phyloP scores from a whole-genome alignment of 2,797 vertebrate genomes.

The Macrochelys suwanniensis region DNA sequence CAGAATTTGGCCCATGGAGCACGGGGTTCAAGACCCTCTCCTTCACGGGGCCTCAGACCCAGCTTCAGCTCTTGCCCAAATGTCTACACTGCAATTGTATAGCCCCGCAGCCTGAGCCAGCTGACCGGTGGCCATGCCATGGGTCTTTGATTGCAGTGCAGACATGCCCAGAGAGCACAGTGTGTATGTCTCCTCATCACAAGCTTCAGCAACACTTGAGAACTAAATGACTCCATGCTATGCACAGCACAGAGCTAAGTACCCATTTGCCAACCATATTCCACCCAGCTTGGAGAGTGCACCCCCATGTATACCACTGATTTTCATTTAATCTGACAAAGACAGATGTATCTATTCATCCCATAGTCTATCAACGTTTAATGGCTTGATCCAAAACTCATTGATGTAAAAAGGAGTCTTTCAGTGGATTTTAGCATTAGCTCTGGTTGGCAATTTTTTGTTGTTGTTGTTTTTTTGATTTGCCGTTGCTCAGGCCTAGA shows the following conservation, averaged over 20 bases:
- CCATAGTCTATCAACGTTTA: background rate
- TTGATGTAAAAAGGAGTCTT: background rate
- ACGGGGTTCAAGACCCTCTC: too few relatives aligned
- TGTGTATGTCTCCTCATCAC: background rate
- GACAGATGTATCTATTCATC: background rate
- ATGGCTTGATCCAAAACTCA: background rate
- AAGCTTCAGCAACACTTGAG: background rate
- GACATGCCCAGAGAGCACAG: background rate
- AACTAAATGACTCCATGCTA: background rate
- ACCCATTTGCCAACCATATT: background rate
- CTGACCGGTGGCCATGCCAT: background rate
- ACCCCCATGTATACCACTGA: background rate
- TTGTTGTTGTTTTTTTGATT: background rate
- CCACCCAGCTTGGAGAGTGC: background rate
- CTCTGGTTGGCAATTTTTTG: background rate
- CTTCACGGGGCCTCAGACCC: background rate
- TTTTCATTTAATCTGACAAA: background rate
- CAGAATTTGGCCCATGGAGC: background rate
- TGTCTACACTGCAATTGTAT: background rate
- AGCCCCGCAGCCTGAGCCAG: background rate
- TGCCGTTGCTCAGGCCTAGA: background rate
- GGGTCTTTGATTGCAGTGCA: background rate
- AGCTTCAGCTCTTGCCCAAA: background rate
- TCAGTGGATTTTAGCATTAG: background rate
- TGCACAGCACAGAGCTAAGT: background rate